Conservation (phyloP, 1,140 invertebrate species). For the Planococcus citri region DNA sequence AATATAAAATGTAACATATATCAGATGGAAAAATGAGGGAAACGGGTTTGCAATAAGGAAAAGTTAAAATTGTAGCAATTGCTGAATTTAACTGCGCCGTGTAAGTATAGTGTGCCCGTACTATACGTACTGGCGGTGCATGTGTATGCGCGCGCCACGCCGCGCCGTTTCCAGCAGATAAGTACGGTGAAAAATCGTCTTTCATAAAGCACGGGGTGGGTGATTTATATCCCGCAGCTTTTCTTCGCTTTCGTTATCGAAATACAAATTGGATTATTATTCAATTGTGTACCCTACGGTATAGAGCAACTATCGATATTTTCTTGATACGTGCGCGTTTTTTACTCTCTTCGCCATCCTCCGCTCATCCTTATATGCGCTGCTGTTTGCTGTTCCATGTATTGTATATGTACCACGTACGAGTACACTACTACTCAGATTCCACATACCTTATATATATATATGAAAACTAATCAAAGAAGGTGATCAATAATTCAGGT, state of each 20-base stretch:
- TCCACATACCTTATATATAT: too few relatives aligned
- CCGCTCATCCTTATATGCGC: too few relatives aligned
- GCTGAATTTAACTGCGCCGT: background rate
- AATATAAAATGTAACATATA: background rate
- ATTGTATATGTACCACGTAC: too few relatives aligned
- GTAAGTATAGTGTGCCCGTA: background rate
- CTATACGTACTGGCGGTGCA: too few relatives aligned
- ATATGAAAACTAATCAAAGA: too few relatives aligned
- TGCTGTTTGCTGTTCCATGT: too few relatives aligned
- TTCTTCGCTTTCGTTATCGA: slow-evolving; percentile 19
- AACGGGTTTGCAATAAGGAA: slow-evolving; percentile 13
- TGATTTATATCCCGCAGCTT: slow-evolving; percentile 20
- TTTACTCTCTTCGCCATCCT: background rate
- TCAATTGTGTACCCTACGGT: slow-evolving; percentile 18
- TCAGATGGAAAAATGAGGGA: background rate
- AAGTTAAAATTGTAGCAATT: slow-evolving; percentile 12
- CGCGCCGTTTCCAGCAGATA: background rate
- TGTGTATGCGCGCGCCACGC: background rate
- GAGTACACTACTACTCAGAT: too few relatives aligned
- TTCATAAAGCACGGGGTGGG: slow-evolving; percentile 11
- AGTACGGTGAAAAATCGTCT: slow-evolving; percentile 18
- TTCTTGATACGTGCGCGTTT: background rate
- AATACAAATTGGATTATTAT: slow-evolving; percentile 20
- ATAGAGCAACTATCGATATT: slow-evolving; percentile 6
- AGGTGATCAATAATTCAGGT: too few relatives aligned